A percentile compares a stretch with the other conserved stretches of the same genome.
Conservation (phyloP, 2,797 vertebrate genomes). For the Paramormyrops hopkinsi region DNA sequence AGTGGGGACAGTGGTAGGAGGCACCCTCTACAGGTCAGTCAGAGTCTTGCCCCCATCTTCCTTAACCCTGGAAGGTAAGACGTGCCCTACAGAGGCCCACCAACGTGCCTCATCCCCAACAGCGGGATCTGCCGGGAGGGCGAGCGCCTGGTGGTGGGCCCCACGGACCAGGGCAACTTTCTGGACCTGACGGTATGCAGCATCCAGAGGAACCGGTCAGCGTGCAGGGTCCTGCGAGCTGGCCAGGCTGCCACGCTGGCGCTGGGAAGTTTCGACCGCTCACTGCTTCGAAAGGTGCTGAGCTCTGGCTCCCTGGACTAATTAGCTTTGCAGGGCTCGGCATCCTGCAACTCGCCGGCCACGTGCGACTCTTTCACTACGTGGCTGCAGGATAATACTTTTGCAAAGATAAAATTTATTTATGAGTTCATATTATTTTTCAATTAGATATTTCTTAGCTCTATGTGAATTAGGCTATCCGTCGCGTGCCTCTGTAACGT, state of each 20-base stretch:
- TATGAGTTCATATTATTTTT: neutral
- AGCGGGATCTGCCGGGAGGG: slow-evolving; percentile 97
- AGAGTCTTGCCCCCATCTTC: neutral
- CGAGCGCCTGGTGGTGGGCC: slow-evolving; percentile 87
- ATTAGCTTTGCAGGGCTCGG: neutral
- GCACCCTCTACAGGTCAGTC: slow-evolving; percentile 88
- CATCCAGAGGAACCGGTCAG: slow-evolving; percentile 93
- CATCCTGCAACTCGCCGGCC: neutral
- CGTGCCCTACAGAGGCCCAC: neutral
- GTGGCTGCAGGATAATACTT: neutral
- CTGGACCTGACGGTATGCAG: slow-evolving; percentile 82
- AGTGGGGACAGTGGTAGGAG: slow-evolving; percentile 95
- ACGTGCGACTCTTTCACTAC: neutral
- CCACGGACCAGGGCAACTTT: slow-evolving; percentile 83
- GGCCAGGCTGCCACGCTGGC: slow-evolving; percentile 94
- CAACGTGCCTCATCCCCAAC: slow-evolving; percentile 13
- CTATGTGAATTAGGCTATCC: neutral
- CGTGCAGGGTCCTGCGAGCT: slow-evolving; percentile 84
- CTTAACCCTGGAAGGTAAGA: neutral
- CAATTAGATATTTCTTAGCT: neutral
- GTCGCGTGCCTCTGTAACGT: neutral
- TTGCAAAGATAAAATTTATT: neutral
- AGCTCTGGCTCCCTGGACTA: neutral
- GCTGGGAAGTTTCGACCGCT: slow-evolving; percentile 83
- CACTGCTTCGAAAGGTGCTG: slow-evolving; percentile 83